Percentiles rank a stretch among this genome's conserved stretches.
phyloP scores from a whole-genome alignment of 1,140 invertebrate species.

The Papilio machaon region DNA sequence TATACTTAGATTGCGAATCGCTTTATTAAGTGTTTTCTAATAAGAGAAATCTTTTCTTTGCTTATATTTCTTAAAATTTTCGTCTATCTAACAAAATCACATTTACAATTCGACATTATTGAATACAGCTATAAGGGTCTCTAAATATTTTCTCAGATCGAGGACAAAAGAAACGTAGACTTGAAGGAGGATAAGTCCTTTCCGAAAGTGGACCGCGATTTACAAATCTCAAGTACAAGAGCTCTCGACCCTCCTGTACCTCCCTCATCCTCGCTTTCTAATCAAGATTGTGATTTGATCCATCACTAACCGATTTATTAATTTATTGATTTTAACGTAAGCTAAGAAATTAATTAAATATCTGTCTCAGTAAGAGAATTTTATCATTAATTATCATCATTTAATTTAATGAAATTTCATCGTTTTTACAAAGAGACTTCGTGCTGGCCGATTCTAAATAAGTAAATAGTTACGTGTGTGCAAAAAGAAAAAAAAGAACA shows the following conservation, averaged over 20 bases:
- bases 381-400: background rate
- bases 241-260: constrained; percentile 64
- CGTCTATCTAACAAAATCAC: constrained; percentile 22
- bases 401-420: background rate
- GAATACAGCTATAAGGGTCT: constrained; percentile 23
- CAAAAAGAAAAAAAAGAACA: background rate
- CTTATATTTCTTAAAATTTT: background rate
- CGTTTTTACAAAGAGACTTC: background rate
- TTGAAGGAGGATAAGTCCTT: constrained; percentile 54
- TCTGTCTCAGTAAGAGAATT: background rate
- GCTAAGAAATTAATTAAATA: background rate
- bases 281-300: constrained; percentile 37
- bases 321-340: constrained; percentile 9
- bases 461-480: background rate
- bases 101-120: constrained; percentile 35
- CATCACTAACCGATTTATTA: constrained; percentile 37
- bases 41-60: background rate
- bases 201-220: constrained; percentile 58
- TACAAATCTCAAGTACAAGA: constrained; percentile 66
- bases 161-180: constrained; percentile 49
- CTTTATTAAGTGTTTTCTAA: background rate
- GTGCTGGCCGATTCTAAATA: background rate
- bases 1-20: background rate
- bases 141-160: constrained; percentile 40
- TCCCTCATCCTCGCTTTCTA: constrained; percentile 31